Evolutionary conservation across 2,113 vertebrate species (phyloP), one percentile per base, ranked within the genome.

Genomic region (Clupea harengus): DNA sequence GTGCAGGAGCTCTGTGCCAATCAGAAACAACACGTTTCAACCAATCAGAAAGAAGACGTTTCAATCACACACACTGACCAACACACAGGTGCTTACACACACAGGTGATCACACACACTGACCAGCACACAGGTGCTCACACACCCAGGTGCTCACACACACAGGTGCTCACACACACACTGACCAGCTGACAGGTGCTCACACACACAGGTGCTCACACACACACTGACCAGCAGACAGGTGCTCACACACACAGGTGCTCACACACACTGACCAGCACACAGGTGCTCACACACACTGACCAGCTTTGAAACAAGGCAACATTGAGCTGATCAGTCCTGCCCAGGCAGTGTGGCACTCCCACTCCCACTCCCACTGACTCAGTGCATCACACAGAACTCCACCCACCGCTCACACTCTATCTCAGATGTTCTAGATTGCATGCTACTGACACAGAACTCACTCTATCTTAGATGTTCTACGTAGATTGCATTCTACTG

Each of bases 1-100:
- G 83, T 72, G 64, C 84, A 86, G 85, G 81, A 52, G 84, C 57
- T 13, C 75, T 75, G 50, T 87, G 87, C 83, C 90, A 88, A 84
- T 87, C 78, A 86, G 82, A 64, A 86, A 87, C 85, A 81, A 91
- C 83, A 82, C 72, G 88, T 87, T 85, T 88, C 52, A 25, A 25
- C 83, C 90, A 88, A 84, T 87, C 78, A 86, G 82, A 64, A 86
- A 87, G 84, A 81, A 91, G 84, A 82, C 72, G 89, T 87, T 15
- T 10, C 25, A 72, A 25, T 15, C 64, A 72, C 64, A 72, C 25
- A 72, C 64, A 72, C 64, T 32, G 25, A 72, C 22, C 28, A 25
- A 32, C 64, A 72, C 64, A 32, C 64, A 28, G 25, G 28, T 8
- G 28, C 64, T 28, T 4, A 67, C 64, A 72, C 64, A 72, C 64